Evolutionary conservation across 2,888 invertebrate species (phyloP).

Genomic region (Sinelater perroti): DNA sequence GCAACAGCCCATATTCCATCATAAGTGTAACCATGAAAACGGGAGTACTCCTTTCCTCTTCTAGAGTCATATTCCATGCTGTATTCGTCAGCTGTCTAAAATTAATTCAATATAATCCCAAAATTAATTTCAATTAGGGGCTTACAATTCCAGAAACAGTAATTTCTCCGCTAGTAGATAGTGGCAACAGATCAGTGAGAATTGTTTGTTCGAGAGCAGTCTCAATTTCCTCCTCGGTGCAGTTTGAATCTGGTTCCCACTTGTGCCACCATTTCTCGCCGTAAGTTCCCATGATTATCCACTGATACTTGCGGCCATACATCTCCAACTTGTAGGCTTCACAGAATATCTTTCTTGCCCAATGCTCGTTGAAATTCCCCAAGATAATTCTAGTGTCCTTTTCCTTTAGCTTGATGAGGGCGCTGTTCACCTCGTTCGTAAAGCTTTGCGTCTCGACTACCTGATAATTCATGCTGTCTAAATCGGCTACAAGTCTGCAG

Average conservation of each 20-base stretch:
- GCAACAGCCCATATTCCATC: slow-evolving; percentile 99
- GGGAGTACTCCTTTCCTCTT: slow-evolving; percentile 84
- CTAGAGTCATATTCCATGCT: slow-evolving; percentile 83
- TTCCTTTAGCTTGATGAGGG: slow-evolving; percentile 81
- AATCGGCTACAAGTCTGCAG: slow-evolving; percentile 78
- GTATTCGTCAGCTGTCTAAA: slow-evolving; percentile 89
- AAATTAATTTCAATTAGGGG: background rate
- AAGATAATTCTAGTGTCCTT: slow-evolving; percentile 91
- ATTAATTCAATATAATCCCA: background rate
- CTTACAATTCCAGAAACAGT: slow-evolving; percentile 91
- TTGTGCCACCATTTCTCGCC: slow-evolving; percentile 78
- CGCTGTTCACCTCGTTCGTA: slow-evolving; percentile 84
- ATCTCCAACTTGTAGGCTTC: slow-evolving; percentile 86
- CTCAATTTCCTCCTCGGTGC: slow-evolving; percentile 76
- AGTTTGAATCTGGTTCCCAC: slow-evolving; percentile 68
- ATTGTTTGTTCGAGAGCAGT: slow-evolving; percentile 88
- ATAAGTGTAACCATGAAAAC: slow-evolving; percentile 98
- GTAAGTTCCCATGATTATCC: slow-evolving; percentile 93
- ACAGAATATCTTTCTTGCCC: slow-evolving; percentile 90
- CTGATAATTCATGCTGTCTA: slow-evolving; percentile 82
- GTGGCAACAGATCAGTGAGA: slow-evolving; percentile 84
- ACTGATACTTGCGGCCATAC: slow-evolving; percentile 93
- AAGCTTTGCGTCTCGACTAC: slow-evolving; percentile 92
- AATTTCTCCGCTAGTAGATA: slow-evolving; percentile 85
- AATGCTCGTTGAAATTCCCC: slow-evolving; percentile 94